Evolutionary conservation across 2,888 invertebrate species (phyloP).

Genomic region (Zonitis immaculata): DNA sequence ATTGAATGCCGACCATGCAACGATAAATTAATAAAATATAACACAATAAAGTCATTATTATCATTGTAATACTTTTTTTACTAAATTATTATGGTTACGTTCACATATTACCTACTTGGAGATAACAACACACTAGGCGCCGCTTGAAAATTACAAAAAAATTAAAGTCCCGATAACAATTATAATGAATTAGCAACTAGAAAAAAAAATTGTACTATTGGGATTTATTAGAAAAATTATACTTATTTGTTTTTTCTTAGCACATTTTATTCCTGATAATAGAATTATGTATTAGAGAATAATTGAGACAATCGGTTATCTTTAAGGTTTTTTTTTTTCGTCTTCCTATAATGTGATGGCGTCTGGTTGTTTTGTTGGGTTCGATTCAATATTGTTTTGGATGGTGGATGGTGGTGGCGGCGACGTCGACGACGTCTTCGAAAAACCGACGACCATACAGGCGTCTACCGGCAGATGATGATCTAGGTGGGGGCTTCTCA

Average conservation of each 20-base stretch:
- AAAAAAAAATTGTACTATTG: background rate
- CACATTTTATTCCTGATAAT: no score
- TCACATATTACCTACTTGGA: slow-evolving; percentile 1
- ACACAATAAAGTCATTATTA: slow-evolving; percentile 12
- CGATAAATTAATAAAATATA: slow-evolving; percentile 10
- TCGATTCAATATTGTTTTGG: no score
- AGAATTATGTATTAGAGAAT: no score
- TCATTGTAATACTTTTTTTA: slow-evolving; percentile 6
- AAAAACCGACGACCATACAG: slow-evolving; percentile 27
- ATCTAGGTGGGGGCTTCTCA: slow-evolving; percentile 36
- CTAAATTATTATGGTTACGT: background rate
- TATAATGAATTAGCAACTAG: background rate
- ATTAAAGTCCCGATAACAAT: background rate
- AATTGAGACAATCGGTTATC: no score
- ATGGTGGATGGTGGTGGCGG: background rate
- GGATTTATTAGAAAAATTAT: no score
- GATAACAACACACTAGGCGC: slow-evolving; percentile 1
- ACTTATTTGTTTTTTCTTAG: no score
- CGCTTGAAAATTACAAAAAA: background rate
- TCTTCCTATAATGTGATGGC: no score
- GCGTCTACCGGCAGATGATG: slow-evolving; percentile 43
- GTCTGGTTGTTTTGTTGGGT: no score
- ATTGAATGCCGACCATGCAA: slow-evolving; percentile 4
- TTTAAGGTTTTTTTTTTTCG: no score
- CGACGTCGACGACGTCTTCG: slow-evolving; percentile 20